Evolutionary conservation across 1,140 invertebrate species (phyloP).

Genomic region (Phthorimaea operculella): DNA sequence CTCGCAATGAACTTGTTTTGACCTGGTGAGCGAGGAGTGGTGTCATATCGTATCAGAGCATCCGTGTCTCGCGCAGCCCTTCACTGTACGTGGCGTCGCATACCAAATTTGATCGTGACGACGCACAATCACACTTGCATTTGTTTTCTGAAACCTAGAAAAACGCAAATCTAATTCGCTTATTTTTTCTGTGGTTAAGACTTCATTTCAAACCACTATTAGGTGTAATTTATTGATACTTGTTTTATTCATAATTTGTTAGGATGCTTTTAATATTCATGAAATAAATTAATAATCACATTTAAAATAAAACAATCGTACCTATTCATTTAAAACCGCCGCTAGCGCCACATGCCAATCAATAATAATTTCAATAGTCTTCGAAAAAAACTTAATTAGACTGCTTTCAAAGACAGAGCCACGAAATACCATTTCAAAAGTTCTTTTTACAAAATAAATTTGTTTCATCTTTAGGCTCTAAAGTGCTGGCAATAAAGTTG

Average conservation of each 20-base stretch:
- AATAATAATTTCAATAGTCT: slow-evolving; percentile 53
- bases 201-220: too few relatives aligned
- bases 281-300: slow-evolving; percentile 25
- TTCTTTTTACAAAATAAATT: too few relatives aligned
- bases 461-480: neutral
- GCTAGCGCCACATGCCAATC: slow-evolving; percentile 64
- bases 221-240: too few relatives aligned
- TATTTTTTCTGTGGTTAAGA: too few relatives aligned
- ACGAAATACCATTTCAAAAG: slow-evolving; percentile 26
- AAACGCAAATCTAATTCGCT: too few relatives aligned
- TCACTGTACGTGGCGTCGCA: slow-evolving; percentile 8
- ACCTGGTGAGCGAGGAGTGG: too few relatives aligned
- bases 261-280: neutral
- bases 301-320: slow-evolving; percentile 33
- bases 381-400: slow-evolving; percentile 61
- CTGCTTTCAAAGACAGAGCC: slow-evolving; percentile 56
- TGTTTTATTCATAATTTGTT: too few relatives aligned
- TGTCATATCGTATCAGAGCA: too few relatives aligned
- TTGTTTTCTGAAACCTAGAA: neutral
- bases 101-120: slow-evolving; percentile 11
- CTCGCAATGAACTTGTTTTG: neutral
- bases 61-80: too few relatives aligned
- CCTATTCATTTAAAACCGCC: slow-evolving; percentile 55
- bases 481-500: slow-evolving; percentile 10
- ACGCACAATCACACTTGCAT: slow-evolving; percentile 1